Evolutionary conservation across 2,888 invertebrate species (phyloP).

Genomic region (Pyrocoelia pectoralis): DNA sequence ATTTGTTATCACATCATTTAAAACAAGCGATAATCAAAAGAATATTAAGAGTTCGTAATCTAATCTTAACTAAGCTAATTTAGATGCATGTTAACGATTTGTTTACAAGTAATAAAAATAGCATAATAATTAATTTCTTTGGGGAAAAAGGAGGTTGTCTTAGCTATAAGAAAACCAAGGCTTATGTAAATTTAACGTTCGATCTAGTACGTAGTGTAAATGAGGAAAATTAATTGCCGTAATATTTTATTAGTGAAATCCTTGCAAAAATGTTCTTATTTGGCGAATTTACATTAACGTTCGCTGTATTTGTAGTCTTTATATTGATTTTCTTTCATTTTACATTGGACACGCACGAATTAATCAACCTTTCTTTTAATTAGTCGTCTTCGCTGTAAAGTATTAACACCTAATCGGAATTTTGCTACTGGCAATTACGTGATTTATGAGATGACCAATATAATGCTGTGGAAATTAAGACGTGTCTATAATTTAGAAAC

Average conservation of each 20-base stretch:
- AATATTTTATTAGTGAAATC: constrained; percentile 20
- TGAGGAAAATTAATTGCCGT: constrained; percentile 28
- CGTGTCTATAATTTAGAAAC: too few species aligned
- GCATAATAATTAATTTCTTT: background rate
- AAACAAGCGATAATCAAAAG: background rate
- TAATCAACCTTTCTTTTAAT: background rate
- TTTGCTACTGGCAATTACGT: background rate
- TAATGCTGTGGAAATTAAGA: too few species aligned
- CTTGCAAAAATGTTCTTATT: background rate
- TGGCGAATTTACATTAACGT: background rate
- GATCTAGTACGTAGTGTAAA: constrained; percentile 22
- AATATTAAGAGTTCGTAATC: background rate
- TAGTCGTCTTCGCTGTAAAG: background rate
- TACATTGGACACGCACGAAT: background rate
- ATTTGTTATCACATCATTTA: background rate
- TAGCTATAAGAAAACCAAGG: constrained; percentile 16
- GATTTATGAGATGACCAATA: too few species aligned
- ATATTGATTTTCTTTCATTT: background rate
- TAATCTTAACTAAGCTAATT: background rate
- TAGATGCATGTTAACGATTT: background rate
- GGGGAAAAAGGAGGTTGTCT: constrained; percentile 20
- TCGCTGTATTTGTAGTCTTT: background rate
- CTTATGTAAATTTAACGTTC: constrained; percentile 30
- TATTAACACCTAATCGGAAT: background rate
- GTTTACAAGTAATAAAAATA: background rate